Base-by-base conservation (phyloP, 2,113 vertebrate species). In the Hyaena hyaena region DNA sequence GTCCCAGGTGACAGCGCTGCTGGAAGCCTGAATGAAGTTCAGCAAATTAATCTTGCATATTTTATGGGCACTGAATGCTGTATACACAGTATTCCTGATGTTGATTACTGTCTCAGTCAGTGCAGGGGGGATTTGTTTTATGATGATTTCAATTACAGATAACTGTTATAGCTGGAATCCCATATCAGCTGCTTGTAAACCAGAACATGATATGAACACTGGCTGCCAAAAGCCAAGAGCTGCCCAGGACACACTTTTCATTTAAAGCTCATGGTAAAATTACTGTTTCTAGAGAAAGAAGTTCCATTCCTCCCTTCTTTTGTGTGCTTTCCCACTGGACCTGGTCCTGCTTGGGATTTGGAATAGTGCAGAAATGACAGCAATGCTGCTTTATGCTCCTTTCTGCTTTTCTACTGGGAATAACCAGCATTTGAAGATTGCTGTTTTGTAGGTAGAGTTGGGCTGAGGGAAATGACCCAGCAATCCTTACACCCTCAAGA, bases 1-100 rank as follows among this genome's bases (percentile, higher is more conserved):
- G 95, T 71, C 92, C 76, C 97, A 96, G 97, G 96, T 98, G 96
- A 90, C 92, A 81, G 50, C 6, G 0, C 66, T 61, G 79, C 58
- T 90, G 69, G 95, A 94, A 97, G 93, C 82, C 83, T 95, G 90
- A 95, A 80, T 87, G 77, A 88, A 97, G 80, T 77, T 95, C 66
- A 69, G 92, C 76, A 97, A 91, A 95, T 96, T 95, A 95, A 96
- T 93, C 73, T 61, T 84, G 92, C 95, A 89, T 92, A 83, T 87
- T 96, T 93, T 81, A 93, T 84, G 80, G 96, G 88, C 77, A 43
- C 58, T 71, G 43, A 90, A 68, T 95, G 93, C 28, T 96, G 76
- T 86, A 53, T 58, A 77, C 79, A 93, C 69, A 96, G 66, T 73
- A 86, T 80, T 94, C 85, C 73, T 96, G 81, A 71, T 35, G 79